Percentiles rank a stretch among this genome's conserved stretches.
Evolutionary conservation across 2,888 invertebrate species (phyloP).

Genomic region (Gerosis bhagava): DNA sequence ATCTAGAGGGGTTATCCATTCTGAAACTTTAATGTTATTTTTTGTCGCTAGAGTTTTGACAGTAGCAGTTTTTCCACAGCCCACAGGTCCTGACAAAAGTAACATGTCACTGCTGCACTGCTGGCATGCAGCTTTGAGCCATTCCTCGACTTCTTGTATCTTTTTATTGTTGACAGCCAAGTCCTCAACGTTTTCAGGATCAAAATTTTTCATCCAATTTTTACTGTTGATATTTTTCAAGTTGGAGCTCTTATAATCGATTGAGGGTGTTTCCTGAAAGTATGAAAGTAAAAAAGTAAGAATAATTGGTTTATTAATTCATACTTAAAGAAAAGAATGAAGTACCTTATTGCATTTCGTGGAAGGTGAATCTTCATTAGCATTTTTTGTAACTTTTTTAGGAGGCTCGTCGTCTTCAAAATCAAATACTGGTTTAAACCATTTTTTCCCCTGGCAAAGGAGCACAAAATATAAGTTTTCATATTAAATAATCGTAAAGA

Average conservation of each 20-base stretch:
- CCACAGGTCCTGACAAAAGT: constrained; percentile 91
- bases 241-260: constrained; percentile 11
- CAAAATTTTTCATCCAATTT: constrained; percentile 84
- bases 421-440: constrained; percentile 69
- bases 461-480: constrained; percentile 9
- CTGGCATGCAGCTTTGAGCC: constrained; percentile 77
- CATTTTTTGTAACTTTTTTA: constrained; percentile 40
- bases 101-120: constrained; percentile 77
- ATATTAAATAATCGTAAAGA: not conserved
- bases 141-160: constrained; percentile 86
- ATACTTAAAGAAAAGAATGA: no score
- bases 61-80: constrained; percentile 92
- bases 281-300: constrained; percentile 8
- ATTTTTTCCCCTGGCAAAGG: constrained; percentile 56
- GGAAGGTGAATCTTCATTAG: constrained; percentile 8
- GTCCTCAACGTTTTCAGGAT: constrained; percentile 82
- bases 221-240: constrained; percentile 32
- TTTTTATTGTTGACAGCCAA: constrained; percentile 90
- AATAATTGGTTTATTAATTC: not conserved
- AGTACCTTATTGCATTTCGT: constrained; percentile 30
- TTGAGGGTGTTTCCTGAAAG: constrained; percentile 13
- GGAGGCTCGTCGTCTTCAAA: constrained; percentile 53
- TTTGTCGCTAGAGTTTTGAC: constrained; percentile 85
- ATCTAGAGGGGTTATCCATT: constrained; percentile 93
- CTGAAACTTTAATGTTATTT: constrained; percentile 83